phyloP scores from a whole-genome alignment of 2,113 vertebrate genomes.

The Leptocoma aspasia region DNA sequence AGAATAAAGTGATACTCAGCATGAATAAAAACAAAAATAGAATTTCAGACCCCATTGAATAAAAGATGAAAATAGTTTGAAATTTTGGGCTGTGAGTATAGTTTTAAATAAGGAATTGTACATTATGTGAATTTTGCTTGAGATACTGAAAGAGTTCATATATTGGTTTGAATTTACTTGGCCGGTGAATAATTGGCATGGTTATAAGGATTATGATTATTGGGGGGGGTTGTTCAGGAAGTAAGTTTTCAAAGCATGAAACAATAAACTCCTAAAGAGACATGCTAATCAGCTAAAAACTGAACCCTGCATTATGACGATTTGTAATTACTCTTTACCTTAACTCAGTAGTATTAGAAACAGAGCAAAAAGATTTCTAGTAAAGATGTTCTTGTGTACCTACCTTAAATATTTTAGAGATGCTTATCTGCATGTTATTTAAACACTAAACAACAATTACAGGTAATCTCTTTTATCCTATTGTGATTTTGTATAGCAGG shows the following conservation, averaged over 20 bases:
- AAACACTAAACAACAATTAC: not conserved
- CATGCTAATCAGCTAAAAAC: not conserved
- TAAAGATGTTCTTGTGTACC: not conserved
- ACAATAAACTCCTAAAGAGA: not conserved
- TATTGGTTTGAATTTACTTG: not conserved
- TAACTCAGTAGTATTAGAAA: not conserved
- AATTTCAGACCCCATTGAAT: not conserved
- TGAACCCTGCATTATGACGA: not conserved
- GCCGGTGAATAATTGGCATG: not conserved
- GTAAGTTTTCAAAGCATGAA: not conserved
- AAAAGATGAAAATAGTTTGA: not conserved
- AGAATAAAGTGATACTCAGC: not conserved
- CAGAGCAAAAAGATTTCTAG: not conserved
- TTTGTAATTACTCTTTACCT: not conserved
- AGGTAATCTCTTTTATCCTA: not conserved
- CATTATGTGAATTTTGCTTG: not conserved
- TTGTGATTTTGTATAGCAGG: not conserved
- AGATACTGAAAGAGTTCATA: not conserved
- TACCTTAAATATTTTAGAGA: not conserved
- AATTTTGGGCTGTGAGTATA: not conserved
- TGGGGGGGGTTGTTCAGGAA: not conserved
- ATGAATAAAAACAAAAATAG: not conserved
- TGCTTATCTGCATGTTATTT: not conserved
- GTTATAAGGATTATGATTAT: not conserved
- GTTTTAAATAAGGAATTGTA: not conserved